Evolutionary conservation across 1,140 invertebrate genomes (phyloP).

Genomic region (Orussus abietinus): DNA sequence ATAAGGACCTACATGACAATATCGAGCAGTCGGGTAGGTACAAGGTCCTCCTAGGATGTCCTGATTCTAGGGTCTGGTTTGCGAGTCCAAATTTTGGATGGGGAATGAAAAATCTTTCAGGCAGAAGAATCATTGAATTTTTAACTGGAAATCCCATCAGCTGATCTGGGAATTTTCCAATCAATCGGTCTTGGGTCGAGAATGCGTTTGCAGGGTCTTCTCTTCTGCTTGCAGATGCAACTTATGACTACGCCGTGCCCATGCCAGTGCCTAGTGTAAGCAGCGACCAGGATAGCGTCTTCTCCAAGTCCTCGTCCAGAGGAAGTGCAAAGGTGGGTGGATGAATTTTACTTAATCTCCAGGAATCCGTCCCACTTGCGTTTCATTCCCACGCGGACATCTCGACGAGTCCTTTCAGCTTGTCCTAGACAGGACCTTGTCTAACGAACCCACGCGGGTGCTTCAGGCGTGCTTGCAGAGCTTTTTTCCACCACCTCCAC

Average conservation of each 20-base stretch:
- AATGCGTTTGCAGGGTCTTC: slow-evolving; percentile 14
- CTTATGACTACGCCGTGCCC: slow-evolving; percentile 56
- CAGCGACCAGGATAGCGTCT: slow-evolving; percentile 54
- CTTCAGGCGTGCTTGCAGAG: slow-evolving; percentile 52
- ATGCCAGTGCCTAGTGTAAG: slow-evolving; percentile 51
- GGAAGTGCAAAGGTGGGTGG: slow-evolving; percentile 49
- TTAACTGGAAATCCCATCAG: no score
- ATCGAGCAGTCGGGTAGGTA: slow-evolving; percentile 51
- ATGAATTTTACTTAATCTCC: slow-evolving; percentile 22
- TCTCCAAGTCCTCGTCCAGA: slow-evolving; percentile 53
- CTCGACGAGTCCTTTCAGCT: not conserved
- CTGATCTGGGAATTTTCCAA: no score
- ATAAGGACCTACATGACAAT: slow-evolving; percentile 52
- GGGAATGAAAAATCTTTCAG: no score
- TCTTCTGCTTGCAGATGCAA: slow-evolving; percentile 44
- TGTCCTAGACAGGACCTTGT: not conserved
- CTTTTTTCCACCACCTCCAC: slow-evolving; percentile 52
- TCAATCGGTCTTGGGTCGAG: slow-evolving; percentile 13
- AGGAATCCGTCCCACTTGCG: slow-evolving; percentile 15
- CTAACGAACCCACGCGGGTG: slow-evolving; percentile 7
- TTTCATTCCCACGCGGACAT: slow-evolving; percentile 9
- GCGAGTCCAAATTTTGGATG: no score
- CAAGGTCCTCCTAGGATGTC: no score
- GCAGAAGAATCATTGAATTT: no score
- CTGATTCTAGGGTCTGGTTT: no score